phyloP scores from a whole-genome alignment of 2,113 vertebrate genomes.

The Pao palembangensis region DNA sequence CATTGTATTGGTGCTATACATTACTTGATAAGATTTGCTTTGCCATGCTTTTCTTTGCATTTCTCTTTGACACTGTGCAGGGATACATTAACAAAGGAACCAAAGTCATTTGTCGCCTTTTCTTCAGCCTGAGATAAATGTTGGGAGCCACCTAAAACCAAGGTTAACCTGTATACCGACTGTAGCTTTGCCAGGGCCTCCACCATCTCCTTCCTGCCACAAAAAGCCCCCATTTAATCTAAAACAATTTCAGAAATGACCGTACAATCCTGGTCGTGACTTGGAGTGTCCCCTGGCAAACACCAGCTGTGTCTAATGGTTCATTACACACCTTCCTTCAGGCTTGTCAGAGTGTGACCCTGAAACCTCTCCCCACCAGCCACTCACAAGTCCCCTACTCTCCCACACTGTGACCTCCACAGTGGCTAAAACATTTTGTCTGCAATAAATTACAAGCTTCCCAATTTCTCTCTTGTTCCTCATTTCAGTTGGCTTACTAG shows the following conservation, averaged over 20 bases:
- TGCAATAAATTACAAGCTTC: slow-evolving; percentile 22
- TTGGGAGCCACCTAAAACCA: slow-evolving; percentile 11
- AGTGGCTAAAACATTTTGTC: slow-evolving; percentile 22
- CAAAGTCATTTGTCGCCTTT: slow-evolving; percentile 58
- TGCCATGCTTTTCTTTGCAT: slow-evolving; percentile 42
- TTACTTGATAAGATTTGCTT: slow-evolving; percentile 68
- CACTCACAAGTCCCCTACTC: slow-evolving; percentile 39
- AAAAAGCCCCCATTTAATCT: slow-evolving; percentile 40
- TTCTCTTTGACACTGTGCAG: slow-evolving; percentile 34
- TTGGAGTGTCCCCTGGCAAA: slow-evolving; percentile 63
- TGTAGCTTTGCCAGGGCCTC: not conserved
- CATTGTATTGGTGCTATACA: slow-evolving; percentile 69
- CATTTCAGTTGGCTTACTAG: slow-evolving; percentile 16
- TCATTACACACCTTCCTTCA: slow-evolving; percentile 73
- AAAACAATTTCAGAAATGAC: slow-evolving; percentile 62
- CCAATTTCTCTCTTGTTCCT: not conserved
- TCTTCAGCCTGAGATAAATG: slow-evolving; percentile 29
- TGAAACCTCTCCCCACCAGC: slow-evolving; percentile 61
- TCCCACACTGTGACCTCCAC: slow-evolving; percentile 49
- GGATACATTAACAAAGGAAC: slow-evolving; percentile 54
- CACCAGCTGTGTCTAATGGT: slow-evolving; percentile 76
- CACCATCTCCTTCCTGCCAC: slow-evolving; percentile 2
- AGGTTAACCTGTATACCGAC: slow-evolving; percentile 29
- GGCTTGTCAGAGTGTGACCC: slow-evolving; percentile 66
- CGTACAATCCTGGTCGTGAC: slow-evolving; percentile 62